Evolutionary conservation across 2,113 vertebrate species (phyloP).

Genomic region (Holacanthus passer): DNA sequence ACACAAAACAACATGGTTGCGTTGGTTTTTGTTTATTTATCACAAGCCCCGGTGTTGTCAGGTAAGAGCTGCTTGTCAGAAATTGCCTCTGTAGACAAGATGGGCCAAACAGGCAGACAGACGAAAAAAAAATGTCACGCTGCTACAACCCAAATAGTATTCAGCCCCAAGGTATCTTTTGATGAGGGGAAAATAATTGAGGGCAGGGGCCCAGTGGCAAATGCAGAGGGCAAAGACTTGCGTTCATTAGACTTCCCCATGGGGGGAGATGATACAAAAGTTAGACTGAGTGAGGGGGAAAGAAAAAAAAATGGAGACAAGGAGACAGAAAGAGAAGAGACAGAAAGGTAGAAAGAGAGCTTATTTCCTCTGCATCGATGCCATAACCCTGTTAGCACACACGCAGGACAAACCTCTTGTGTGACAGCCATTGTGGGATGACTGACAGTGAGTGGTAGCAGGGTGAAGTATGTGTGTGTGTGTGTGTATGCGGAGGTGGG

Average conservation of each 20-base stretch:
- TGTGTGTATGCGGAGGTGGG: constrained; percentile 26
- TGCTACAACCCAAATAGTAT: constrained; percentile 32
- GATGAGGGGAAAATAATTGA: constrained; percentile 58
- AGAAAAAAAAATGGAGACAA: background rate
- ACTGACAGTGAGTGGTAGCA: constrained; percentile 79
- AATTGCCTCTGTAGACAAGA: constrained; percentile 40
- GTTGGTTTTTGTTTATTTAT: constrained; percentile 67
- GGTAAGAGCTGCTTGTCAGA: constrained; percentile 49
- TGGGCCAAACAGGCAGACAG: background rate
- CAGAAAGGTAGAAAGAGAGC: constrained; percentile 37
- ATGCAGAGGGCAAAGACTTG: constrained; percentile 53
- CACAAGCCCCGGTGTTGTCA: constrained; percentile 24
- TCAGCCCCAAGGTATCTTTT: constrained; percentile 56
- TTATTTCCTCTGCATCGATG: constrained; percentile 50
- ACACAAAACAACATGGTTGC: constrained; percentile 1
- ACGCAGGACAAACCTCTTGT: constrained; percentile 55
- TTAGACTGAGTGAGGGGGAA: background rate
- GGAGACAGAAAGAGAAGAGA: constrained; percentile 1
- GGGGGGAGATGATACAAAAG: constrained; percentile 37
- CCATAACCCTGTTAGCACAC: constrained; percentile 63
- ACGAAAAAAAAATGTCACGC: background rate
- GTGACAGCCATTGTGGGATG: constrained; percentile 80
- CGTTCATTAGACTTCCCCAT: constrained; percentile 53
- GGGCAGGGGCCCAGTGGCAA: constrained; percentile 46
- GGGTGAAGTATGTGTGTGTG: constrained; percentile 50